Conservation (phyloP, 2,888 invertebrate species). For the Dendrolimus pini region DNA sequence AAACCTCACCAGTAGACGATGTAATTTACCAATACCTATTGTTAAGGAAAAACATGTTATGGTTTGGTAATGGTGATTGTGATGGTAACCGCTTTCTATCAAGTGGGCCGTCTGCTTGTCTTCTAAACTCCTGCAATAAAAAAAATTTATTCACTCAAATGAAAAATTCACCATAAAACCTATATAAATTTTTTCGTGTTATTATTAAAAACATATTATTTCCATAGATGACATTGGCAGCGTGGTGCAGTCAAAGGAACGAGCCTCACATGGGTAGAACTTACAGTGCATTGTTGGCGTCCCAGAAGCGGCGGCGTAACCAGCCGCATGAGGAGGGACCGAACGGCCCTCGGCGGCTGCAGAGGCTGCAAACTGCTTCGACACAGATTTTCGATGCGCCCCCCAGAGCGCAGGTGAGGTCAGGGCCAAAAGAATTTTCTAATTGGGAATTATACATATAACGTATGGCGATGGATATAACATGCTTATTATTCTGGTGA, state of each 20-base stretch:
- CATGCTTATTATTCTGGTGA: background rate
- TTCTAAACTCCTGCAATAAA: too few species aligned
- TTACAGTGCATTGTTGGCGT: constrained; percentile 38
- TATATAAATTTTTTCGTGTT: background rate
- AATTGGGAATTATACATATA: constrained; percentile 11
- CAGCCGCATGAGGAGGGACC: constrained; percentile 30
- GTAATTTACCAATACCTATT: too few species aligned
- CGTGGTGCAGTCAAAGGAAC: constrained; percentile 52
- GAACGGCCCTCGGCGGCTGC: constrained; percentile 39
- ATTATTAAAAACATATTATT: background rate
- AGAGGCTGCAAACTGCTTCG: constrained; percentile 55
- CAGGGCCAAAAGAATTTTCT: constrained; percentile 25
- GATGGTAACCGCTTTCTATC: too few species aligned
- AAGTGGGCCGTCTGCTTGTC: too few species aligned
- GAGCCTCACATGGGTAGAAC: constrained; percentile 45
- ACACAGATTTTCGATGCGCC: constrained; percentile 59
- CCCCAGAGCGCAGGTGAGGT: constrained; percentile 71
- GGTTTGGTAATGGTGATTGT: too few species aligned
- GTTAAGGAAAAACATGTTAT: too few species aligned
- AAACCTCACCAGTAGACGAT: too few species aligned
- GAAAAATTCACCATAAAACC: too few species aligned
- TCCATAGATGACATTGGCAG: constrained; percentile 53
- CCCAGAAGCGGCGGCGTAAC: constrained; percentile 36
- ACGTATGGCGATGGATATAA: constrained; percentile 20
- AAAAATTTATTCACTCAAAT: too few species aligned